Base-by-base conservation (phyloP, 2,888 invertebrate genomes). In the Cephus runcator region DNA sequence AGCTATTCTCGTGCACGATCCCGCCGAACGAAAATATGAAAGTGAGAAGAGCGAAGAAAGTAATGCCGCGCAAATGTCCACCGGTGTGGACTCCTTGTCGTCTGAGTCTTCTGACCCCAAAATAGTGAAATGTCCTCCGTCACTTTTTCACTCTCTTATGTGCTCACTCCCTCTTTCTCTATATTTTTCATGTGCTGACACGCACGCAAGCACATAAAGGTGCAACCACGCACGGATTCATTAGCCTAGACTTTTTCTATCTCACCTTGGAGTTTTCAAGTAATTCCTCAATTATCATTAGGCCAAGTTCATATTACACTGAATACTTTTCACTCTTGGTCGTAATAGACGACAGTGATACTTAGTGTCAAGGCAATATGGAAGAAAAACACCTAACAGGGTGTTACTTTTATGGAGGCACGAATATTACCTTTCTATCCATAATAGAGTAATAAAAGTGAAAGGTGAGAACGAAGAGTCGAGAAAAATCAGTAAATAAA, bases 31-130 rank as follows among this genome's bases (percentile, higher is more conserved):
- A 88, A 89, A 89, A 88, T 88, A 87, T 88, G 88, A 89, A 89
- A 89, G 89, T 85, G 88, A 87, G 87, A 88, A 87, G 87, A 85
- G 81, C 84, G 86, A 90, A 88, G 90, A 90, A 89, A 90, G 89
- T 87, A 84, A 89, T 83, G 84, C 56, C 56, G 56, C 56, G 56
- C 83, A 82, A 83, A 79, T 84, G 85, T 79, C 83, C 79, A 77
- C 68, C 86, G 85, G 87, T 84, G 87, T 56, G 56, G 56, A 79
- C 75, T 33, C 73, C 75, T 34, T 76, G 78, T 79, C 85, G 36
- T 73, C 76, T 76, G 80, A 75, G 80, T 79, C 69, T 36, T 75
- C 79, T 86, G 87, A 87, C 87, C 87, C 81, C 85, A 83, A 88
- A 88, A 84, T 81, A 79, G 79, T 81, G 78, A 77, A 81, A 78